phyloP scores from a whole-genome alignment of 1,140 invertebrate species.

The Psilanteris sp. region DNA sequence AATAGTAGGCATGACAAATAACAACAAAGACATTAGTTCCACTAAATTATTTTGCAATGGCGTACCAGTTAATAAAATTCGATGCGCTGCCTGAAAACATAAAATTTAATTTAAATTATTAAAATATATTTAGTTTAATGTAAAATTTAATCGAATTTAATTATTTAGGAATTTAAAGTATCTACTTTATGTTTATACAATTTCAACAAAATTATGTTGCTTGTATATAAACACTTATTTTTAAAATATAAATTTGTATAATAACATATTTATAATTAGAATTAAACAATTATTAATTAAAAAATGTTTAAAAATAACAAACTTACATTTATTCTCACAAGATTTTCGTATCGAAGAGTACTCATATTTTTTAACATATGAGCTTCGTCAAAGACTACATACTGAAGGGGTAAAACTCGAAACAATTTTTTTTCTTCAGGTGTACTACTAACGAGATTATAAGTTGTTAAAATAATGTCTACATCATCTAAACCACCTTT shows the following conservation, averaged over 20 bases:
- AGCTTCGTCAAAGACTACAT: conserved; percentile 97
- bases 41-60: conserved; percentile 97
- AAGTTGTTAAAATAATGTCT: conserved; percentile 94
- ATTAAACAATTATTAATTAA: no score
- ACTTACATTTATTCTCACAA: conserved; percentile 91
- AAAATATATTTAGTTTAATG: no score
- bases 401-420: conserved; percentile 92
- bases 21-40: conserved; percentile 96
- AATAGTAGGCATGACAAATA: conserved; percentile 97
- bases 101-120: not conserved
- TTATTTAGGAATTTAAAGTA: no score
- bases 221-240: no score
- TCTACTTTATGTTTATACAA: no score
- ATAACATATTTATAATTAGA: no score
- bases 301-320: conserved; percentile 28
- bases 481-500: conserved; percentile 86
- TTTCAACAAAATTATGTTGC: no score
- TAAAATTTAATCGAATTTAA: no score
- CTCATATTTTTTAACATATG: conserved; percentile 99
- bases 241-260: no score
- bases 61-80: conserved; percentile 93
- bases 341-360: conserved; percentile 92
- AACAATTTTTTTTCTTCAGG: conserved; percentile 95
- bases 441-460: conserved; percentile 89
- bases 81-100: conserved; percentile 85